These are phyloP conservation scores for Sericinus montela DNA, from an alignment of 2,888 invertebrate genomes.

Conservation along the genomic window DNA sequence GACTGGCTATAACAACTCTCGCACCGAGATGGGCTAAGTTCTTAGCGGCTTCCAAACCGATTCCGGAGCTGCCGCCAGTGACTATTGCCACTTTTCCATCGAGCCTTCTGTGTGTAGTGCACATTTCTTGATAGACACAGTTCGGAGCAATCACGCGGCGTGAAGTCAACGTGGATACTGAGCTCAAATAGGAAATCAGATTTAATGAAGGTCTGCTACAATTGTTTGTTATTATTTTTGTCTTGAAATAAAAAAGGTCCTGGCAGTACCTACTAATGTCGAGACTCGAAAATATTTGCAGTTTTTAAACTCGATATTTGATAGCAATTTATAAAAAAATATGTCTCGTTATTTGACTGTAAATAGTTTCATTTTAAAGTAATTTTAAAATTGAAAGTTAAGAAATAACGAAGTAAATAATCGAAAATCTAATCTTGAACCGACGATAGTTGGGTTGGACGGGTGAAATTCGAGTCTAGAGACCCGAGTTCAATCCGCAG, in stretches of 20 bases:
- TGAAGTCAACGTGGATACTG: constrained; percentile 1
- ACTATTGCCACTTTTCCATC: constrained; percentile 59
- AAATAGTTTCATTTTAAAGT: no score
- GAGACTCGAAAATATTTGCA: constrained; percentile 5
- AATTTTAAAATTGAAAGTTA: no score
- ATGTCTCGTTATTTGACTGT: no score
- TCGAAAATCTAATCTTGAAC: no score
- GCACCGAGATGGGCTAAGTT: constrained; percentile 68
- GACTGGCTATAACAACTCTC: constrained; percentile 71
- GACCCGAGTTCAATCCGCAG: no score
- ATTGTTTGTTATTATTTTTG: constrained; percentile 28
- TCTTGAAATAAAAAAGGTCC: constrained; percentile 21
- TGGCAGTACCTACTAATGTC: constrained; percentile 21
- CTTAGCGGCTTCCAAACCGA: constrained; percentile 65
- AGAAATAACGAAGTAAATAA: no score
- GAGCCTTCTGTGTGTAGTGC: constrained; percentile 44
- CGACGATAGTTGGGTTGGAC: no score
- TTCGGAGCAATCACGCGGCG: not conserved
- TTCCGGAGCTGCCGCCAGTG: constrained; percentile 64
- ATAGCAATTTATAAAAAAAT: no score
- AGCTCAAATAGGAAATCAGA: not conserved
- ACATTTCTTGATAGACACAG: constrained; percentile 26
- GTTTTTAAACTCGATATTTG: constrained; percentile 19
- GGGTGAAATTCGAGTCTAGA: no score
- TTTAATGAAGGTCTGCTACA: constrained; percentile 23